Evolutionary conservation across 2,113 vertebrate species (phyloP), one percentile per base, ranked within the genome.

Genomic region (Laticauda laticaudata): DNA sequence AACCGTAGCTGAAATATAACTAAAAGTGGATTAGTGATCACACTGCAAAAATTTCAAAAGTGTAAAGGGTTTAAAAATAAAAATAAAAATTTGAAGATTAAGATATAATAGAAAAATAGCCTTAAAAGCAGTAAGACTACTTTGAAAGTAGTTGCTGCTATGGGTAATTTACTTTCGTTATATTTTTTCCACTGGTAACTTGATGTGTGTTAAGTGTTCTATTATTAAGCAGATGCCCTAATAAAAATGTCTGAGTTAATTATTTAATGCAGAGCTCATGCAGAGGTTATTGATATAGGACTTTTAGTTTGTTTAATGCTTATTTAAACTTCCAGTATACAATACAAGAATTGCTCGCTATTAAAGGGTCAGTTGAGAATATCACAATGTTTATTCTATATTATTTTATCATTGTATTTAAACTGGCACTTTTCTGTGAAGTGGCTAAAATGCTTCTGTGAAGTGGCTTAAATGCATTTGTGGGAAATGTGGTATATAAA

Each of bases 401-500:
- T 91, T 85, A 55, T 85, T 53, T 53, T 91, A 56, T 56, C 43
- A 81, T 18, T 85, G 69, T 23, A 85, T 85, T 43, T 91, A 56
- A 91, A 85, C 26, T 85, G 89, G 24, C n/a, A 91, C 90, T 81
- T 85, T 91, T 91, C n/a, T 18, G 51, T 85, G 90, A 91, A 43
- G n/a, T 26, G 23, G 11, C 55, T 56, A 26, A 8, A 43, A 53
- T 53, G 43, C 15, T 91, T 91, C n/a, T 18, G 51, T 85, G 90
- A 91, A 43, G n/a, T 26, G 23, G 11, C 55, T 56, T 39, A 8
- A 43, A 18, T 26, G 12, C 10, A 85, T 56, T 85, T 91, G 69
- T 91, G 23, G 69, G 39, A 85, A 91, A 91, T 91, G 51, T 85
- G 90, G n/a, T 26, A 91, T 85, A 56, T 91, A 81, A 91, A 91